Base-by-base conservation (phyloP, 2,888 invertebrate genomes). In the Ctenicera cuprea region DNA sequence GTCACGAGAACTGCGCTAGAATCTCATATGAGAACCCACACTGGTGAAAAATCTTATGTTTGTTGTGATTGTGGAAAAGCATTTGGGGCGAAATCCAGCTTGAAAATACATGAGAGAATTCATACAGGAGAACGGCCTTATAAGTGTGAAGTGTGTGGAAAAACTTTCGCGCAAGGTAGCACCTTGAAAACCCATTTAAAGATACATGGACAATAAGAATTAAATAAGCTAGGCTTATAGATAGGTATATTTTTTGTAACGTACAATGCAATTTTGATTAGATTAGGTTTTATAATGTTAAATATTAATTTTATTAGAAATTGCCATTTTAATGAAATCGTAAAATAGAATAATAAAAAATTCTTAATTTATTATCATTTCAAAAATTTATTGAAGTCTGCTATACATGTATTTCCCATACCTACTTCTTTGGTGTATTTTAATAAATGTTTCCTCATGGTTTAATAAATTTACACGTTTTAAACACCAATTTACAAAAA, bases 31-130 rank as follows among this genome's bases (percentile, higher is more conserved):
- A 50, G 59, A 16, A 73, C 65, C 3, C 77, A 77, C 38, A 74
- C 76, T 0, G 74, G 74, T 14, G 70, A 74, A 45, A 77, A 74
- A 37, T 64, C 73, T 1, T 77, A 65, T 43, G 41, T 73, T 37
- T 77, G 77, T 62, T 37, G 70, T 33, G 71, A 38, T 18, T 77
- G 77, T 38, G 77, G 71, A 1, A 77, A 76, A 57, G 72, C 74
- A 18, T 77, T 77, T 57, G 54, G 45, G 9, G 62, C 76, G 7
- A 77, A 76, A 67, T 76, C 74, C 5, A 74, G 54, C 22, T 72
- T 77, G 14, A 73, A 77, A 68, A 71, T 67, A 3, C 74, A 74
- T 9, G 71, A 62, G 54, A 20, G 74, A 52, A 71, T 71, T 43
- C 74, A 74, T 37, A 71, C 74, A 9, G 74, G 74, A 12, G 74